These are phyloP conservation scores for Euglossa dilemma DNA, from an alignment of 1,140 invertebrate genomes.

Conservation along the genomic window DNA sequence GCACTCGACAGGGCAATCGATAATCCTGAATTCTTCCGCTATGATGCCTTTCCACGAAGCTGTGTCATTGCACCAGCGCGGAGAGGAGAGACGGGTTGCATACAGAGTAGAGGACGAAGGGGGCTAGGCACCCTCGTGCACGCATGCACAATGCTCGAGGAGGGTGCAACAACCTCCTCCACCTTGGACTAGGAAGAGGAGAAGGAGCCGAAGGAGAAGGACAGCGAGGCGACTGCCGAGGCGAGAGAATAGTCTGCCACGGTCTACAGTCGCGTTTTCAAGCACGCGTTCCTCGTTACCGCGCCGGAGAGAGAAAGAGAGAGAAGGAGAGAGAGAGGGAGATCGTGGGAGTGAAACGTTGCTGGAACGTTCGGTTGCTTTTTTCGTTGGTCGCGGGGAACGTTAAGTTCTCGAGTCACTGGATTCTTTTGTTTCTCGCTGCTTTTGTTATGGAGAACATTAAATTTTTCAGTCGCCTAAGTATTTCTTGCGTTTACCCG, in stretches of 20 bases:
- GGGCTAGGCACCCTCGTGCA: slow-evolving; percentile 57
- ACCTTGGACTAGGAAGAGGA: slow-evolving; percentile 52
- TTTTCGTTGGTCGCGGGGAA: not conserved
- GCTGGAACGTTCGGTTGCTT: not conserved
- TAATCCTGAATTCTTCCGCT: slow-evolving; percentile 41
- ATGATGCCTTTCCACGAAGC: slow-evolving; percentile 39
- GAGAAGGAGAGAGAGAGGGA: not conserved
- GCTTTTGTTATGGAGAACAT: slow-evolving; percentile 8
- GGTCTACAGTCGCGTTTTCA: slow-evolving; percentile 46
- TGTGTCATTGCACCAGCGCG: slow-evolving; percentile 33
- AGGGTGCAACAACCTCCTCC: slow-evolving; percentile 64
- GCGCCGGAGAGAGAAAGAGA: not conserved
- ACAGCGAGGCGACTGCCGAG: slow-evolving; percentile 11
- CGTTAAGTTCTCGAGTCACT: slow-evolving; percentile 1
- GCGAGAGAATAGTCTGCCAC: slow-evolving; percentile 28
- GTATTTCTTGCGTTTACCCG: not conserved
- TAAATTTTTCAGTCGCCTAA: not conserved
- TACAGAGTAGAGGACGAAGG: slow-evolving; percentile 51
- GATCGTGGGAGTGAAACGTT: slow-evolving; percentile 12
- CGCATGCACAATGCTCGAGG: slow-evolving; percentile 57
- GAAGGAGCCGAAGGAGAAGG: slow-evolving; percentile 42
- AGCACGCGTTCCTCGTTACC: slow-evolving; percentile 32
- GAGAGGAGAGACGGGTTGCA: slow-evolving; percentile 45
- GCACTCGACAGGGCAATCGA: slow-evolving; percentile 27
- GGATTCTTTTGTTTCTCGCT: not conserved